A percentile compares a stretch with the other conserved stretches of the same genome.
Conservation (phyloP, 2,888 invertebrate species). For the Parapristionchus giblindavisi region DNA sequence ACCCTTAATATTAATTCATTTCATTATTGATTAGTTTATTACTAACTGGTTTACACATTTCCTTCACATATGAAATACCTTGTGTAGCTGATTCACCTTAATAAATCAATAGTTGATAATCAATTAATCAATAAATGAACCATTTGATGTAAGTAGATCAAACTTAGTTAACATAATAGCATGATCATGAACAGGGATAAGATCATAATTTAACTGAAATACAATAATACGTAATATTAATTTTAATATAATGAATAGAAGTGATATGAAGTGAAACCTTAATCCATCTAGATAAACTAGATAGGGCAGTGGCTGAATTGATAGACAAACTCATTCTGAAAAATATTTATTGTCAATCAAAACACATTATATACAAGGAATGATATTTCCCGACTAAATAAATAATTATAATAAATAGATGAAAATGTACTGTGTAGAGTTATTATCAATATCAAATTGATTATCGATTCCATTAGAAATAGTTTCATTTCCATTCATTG, state of each 20-base stretch:
- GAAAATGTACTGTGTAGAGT: too few relatives aligned
- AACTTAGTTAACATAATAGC: conserved; percentile 58
- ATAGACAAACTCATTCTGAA: conserved; percentile 23
- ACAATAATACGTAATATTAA: conserved; percentile 43
- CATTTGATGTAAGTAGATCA: conserved; percentile 27
- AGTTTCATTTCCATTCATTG: too few relatives aligned
- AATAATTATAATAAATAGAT: too few relatives aligned
- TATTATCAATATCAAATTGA: too few relatives aligned
- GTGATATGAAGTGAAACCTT: conserved; percentile 4
- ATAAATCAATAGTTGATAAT: neutral
- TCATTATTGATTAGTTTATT: neutral
- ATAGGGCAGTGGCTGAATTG: conserved; percentile 4
- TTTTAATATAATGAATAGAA: neutral
- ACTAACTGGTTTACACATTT: conserved; percentile 55
- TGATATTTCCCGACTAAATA: too few relatives aligned
- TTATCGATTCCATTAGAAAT: too few relatives aligned
- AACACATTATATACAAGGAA: too few relatives aligned
- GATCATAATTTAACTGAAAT: conserved; percentile 41
- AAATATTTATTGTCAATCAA: neutral
- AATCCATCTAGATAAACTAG: conserved; percentile 18
- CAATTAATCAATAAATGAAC: neutral
- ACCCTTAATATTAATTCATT: conserved; percentile 37
- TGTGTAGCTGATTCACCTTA: conserved; percentile 64
- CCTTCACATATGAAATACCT: conserved; percentile 68
- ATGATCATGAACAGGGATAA: conserved; percentile 59